Evolutionary conservation across 2,797 vertebrate species (phyloP).

Genomic region (Bufotes viridis): DNA sequence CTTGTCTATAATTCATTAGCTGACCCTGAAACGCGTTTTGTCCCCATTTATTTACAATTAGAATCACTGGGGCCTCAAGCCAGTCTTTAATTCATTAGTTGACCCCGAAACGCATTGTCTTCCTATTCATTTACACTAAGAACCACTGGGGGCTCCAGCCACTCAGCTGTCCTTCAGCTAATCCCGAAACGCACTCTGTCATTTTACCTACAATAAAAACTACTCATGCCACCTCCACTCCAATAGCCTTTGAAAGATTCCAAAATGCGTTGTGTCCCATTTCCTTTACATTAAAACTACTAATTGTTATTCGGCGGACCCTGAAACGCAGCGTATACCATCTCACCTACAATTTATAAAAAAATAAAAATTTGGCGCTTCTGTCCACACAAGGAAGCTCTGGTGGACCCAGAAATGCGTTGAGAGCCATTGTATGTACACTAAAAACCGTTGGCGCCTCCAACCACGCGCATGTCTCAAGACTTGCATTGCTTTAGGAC

Average conservation of each 20-base stretch:
- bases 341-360: too few species aligned
- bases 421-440: neutral
- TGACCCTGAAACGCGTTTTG: too few species aligned
- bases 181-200: neutral
- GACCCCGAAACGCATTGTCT: neutral
- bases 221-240: neutral
- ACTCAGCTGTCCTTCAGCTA: neutral
- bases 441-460: neutral
- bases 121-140: neutral
- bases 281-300: neutral
- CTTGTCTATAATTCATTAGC: too few species aligned
- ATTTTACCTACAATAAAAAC: too few species aligned
- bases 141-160: neutral
- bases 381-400: neutral
- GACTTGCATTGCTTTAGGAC: too few species aligned
- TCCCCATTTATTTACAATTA: too few species aligned
- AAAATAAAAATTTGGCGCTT: too few species aligned
- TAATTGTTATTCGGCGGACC: neutral
- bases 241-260: neutral
- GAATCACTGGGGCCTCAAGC: neutral
- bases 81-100: fast-evolving
- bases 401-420: neutral
- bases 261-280: neutral
- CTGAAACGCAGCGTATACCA: too few species aligned
- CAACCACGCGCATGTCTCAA: neutral